Evolutionary conservation across 2,888 invertebrate genomes (phyloP).

Genomic region (Pristionchus mayeri): DNA sequence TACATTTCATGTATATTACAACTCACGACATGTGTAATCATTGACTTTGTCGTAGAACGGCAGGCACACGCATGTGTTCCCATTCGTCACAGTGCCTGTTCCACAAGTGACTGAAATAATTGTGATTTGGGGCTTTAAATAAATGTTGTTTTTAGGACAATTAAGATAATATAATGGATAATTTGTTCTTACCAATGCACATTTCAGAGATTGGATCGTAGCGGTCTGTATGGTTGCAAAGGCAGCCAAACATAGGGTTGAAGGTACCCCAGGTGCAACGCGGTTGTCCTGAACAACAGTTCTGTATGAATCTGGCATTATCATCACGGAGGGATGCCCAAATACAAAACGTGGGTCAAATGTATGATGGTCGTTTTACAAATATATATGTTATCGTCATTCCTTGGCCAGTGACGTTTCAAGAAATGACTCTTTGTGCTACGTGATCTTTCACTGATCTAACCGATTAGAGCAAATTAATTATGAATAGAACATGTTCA

Average conservation of each 20-base stretch:
- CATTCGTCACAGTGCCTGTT: background rate
- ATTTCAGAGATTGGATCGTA: background rate
- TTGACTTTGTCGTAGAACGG: background rate
- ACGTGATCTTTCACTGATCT: no score
- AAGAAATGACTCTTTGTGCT: no score
- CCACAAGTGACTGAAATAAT: background rate
- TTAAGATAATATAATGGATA: no score
- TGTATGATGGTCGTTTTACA: no score
- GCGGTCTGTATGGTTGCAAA: background rate
- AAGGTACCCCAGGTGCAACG: background rate
- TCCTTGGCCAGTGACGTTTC: no score
- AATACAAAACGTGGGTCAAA: no score
- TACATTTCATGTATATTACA: no score
- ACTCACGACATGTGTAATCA: background rate
- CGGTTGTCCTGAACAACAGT: background rate
- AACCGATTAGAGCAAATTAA: no score
- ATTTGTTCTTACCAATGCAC: background rate
- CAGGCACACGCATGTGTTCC: background rate
- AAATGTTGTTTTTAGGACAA: no score
- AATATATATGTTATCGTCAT: no score
- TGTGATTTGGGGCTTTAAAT: no score
- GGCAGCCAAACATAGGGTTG: background rate
- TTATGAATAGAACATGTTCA: no score
- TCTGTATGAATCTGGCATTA: background rate
- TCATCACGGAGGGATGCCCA: background rate